Base-by-base conservation (phyloP, 2,113 vertebrate species). In the Podarcis cretensis region DNA sequence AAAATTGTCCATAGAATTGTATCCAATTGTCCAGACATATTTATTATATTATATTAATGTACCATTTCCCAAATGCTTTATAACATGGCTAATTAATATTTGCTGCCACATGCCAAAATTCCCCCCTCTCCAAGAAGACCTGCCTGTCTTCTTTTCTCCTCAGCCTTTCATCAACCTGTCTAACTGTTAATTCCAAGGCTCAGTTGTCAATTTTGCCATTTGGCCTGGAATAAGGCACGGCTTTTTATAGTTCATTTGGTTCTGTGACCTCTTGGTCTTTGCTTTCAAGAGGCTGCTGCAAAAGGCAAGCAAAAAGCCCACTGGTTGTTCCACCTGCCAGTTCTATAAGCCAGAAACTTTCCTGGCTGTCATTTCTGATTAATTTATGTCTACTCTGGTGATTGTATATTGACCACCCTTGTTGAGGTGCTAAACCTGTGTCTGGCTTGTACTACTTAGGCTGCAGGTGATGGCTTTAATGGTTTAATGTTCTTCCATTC, bases 51-150 rank as follows among this genome's bases (percentile, higher is more conserved):
- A 10, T 7, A 48, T 48, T n/a, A 5, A 57, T 57, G 14, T 4
- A 73, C 25, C 0, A 78, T 57, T n/a, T 79, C n/a, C 59, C 30
- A 32, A 80, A n/a, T 59, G 18, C 27, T 57, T 59, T 20, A 80
- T 30, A 69, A 43, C 1, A n/a, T 0, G 16, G 37, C 6, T 25
- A 40, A 71, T 54, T n/a, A 40, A 84, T 83, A 84, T 84, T 69
- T 83, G 66, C 6, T 30, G n/a, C 40, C 59, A 85, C 80, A 63
- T 35, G 66, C 25, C 69, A 74, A 75, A 90, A 87, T 59, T 75
- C 74, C 12, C 66, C 57, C 35, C 76, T 80, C 48, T 74, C 73
- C 83, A 87, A 30, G 48, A 48, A 30, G 48, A 48, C 9, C 2
- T 10, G 2, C 9, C 48, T 48, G 48, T 81, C 73, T 69, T 78